Base-by-base conservation (phyloP, 2,888 invertebrate species). In the Spilarctia lutea region DNA sequence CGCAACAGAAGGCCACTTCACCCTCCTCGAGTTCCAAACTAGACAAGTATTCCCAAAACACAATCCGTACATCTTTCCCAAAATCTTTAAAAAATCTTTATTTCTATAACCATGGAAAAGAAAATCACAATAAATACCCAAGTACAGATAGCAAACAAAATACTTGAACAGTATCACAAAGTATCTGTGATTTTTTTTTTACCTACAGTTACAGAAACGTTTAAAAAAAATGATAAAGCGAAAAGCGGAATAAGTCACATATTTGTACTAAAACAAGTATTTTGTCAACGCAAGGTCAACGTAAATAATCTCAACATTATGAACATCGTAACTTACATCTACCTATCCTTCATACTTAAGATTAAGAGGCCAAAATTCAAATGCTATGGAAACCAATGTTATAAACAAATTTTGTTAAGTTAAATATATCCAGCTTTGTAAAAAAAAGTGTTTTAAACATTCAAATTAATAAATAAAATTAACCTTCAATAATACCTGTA, bases 251-350 rank as follows among this genome's bases (percentile, higher is more conserved):
- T 52, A 52, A 52, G 7, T 4, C 8, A 24, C 52, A 52, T 24
- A 52, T 52, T 52, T 24, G 8, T 20, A 52, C 8, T 7, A 24
- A 1, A 52, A 24, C 52, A 52, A 2, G 8, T 39, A 39, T 24
- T 52, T 52, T 16, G 48, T 18, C n/a, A n/a, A n/a, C n/a, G n/a
- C n/a, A n/a, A 69, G 68, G 73, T 33, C 68, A 45, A 39, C 18
- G 52, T 30, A 60, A 33, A 73, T 63, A 60, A 16, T n/a, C n/a
- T 39, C 0, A 42, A 35, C 27, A 48, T 48, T 45, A 6, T 69
- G 52, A 35, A 68, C 24, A 24, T 52, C 39, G 39, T 65, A 68
- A 65, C 30, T 52, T 39, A 24, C 42, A n/a, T n/a, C n/a, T 33
- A 33, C 7, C 7, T 48, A 73, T 68, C 13, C 33, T 30, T 48